phyloP scores from a whole-genome alignment of 1,140 invertebrate genomes.

The Tribolium madens region DNA sequence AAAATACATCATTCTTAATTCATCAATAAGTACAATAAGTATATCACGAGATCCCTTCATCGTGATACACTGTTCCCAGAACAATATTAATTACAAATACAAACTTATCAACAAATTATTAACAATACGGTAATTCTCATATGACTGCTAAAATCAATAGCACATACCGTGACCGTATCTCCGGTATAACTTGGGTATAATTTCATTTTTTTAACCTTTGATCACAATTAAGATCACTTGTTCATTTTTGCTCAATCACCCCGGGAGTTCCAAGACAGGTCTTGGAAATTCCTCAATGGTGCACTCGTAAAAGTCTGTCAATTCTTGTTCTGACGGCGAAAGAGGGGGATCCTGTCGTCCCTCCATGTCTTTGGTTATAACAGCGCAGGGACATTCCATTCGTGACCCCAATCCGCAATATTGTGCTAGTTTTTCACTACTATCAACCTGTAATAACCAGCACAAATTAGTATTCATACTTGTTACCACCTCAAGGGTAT shows the following conservation, averaged over 20 bases:
- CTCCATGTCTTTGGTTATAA: conserved; percentile 58
- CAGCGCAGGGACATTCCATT: conserved; percentile 57
- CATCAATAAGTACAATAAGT: background rate
- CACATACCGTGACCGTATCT: background rate
- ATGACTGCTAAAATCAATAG: background rate
- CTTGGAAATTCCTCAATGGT: conserved; percentile 63
- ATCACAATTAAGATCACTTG: conserved; percentile 1
- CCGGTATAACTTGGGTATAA: background rate
- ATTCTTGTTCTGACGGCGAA: conserved; percentile 60
- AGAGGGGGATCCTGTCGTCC: conserved; percentile 52
- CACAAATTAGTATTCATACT: conserved; percentile 5
- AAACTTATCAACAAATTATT: conserved; percentile 7
- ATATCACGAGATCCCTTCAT: background rate
- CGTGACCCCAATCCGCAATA: conserved; percentile 56
- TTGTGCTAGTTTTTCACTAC: conserved; percentile 60
- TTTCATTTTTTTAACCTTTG: conserved; percentile 10
- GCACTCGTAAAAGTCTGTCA: conserved; percentile 63
- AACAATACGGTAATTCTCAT: background rate
- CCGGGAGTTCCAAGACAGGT: conserved; percentile 62
- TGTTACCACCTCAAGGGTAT: background rate
- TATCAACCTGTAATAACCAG: conserved; percentile 63
- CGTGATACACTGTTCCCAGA: background rate
- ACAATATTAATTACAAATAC: background rate
- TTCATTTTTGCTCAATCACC: conserved; percentile 51
- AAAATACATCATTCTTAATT: background rate